Conservation (phyloP, 1,140 invertebrate genomes). For the Leptoteleia sp. region DNA sequence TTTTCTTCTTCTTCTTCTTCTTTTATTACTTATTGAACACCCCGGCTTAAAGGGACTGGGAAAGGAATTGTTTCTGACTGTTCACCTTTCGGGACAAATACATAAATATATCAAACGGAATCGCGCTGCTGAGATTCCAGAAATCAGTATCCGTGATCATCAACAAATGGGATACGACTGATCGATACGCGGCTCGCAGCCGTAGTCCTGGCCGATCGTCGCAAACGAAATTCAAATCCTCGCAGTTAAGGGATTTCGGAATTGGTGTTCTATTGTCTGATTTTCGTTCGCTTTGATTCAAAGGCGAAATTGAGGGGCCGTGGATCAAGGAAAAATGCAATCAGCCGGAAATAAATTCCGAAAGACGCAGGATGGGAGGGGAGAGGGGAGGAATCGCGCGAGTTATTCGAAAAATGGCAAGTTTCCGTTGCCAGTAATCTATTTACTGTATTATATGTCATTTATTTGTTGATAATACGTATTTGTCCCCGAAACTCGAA, state of each 20-base stretch:
- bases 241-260: slow-evolving; percentile 25
- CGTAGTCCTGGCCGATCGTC: not conserved
- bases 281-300: slow-evolving; percentile 36
- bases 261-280: slow-evolving; percentile 21
- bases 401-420: no score
- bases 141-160: slow-evolving; percentile 21
- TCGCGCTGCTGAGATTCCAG: not conserved
- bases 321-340: slow-evolving; percentile 22
- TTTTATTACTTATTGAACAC: no score
- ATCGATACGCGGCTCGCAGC: slow-evolving; percentile 8
- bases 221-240: slow-evolving; percentile 32
- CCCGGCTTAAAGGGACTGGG: no score
- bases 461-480: no score
- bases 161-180: slow-evolving; percentile 18
- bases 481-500: no score
- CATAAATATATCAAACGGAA: slow-evolving; percentile 3
- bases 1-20: no score
- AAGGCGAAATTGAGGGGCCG: slow-evolving; percentile 9
- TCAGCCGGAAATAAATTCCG: slow-evolving; percentile 12
- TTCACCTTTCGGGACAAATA: not conserved
- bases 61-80: slow-evolving; percentile 14
- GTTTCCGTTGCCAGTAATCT: no score
- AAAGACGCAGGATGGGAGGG: no score
- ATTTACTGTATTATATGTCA: no score
- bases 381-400: no score